A percentile compares a stretch with the other conserved stretches of the same genome.
Conservation (phyloP, 2,888 invertebrate species). For the Cepaea hortensis region DNA sequence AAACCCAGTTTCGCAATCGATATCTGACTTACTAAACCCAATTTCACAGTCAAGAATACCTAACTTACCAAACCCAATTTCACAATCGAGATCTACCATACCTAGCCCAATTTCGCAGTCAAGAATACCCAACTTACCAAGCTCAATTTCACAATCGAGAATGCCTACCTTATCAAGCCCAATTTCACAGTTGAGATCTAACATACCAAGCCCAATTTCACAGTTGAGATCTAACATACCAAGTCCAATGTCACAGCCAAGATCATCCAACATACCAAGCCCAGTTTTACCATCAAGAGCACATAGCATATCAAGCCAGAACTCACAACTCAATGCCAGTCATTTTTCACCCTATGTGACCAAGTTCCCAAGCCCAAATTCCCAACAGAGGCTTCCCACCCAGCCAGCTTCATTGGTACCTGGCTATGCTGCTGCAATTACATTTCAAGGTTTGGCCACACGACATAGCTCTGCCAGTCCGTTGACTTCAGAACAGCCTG, state of each 20-base stretch:
- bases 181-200: no score
- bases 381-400: background rate
- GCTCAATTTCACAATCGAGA: no score
- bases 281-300: background rate
- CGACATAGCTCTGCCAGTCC: constrained; percentile 12
- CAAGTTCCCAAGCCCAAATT: background rate
- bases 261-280: background rate
- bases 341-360: background rate
- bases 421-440: background rate
- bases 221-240: background rate
- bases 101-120: no score
- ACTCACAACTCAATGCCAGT: no score
- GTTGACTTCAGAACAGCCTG: constrained; percentile 10
- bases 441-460: constrained; percentile 1
- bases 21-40: no score
- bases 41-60: no score
- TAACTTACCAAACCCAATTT: no score
- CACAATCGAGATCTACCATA: no score
- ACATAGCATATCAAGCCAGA: no score
- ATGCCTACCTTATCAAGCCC: no score
- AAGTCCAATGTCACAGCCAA: background rate
- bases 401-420: constrained; percentile 15
- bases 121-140: no score
- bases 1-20: no score
- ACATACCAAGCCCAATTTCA: background rate